A percentile compares a stretch with the other conserved stretches of the same genome.
phyloP scores from a whole-genome alignment of 2,113 vertebrate species.

The Turnix velox region DNA sequence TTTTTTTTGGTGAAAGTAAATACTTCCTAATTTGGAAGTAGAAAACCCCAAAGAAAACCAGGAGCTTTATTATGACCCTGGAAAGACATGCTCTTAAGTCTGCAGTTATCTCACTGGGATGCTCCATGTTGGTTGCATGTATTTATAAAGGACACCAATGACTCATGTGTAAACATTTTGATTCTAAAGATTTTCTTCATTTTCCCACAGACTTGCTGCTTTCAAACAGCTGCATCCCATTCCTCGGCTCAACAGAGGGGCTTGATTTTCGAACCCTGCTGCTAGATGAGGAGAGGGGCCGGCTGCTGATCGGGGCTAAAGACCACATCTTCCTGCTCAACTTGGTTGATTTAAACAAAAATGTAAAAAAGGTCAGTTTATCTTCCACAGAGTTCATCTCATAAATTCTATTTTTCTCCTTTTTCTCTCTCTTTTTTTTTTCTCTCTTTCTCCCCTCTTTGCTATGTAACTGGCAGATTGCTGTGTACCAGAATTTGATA shows the following conservation, averaged over 20 bases:
- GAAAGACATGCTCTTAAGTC: neutral
- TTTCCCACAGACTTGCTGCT: slow-evolving; percentile 84
- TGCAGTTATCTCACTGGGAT: neutral
- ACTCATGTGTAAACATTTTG: slow-evolving; percentile 47
- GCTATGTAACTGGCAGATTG: neutral
- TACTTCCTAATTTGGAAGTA: neutral
- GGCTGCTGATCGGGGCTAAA: slow-evolving; percentile 86
- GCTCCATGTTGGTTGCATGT: neutral
- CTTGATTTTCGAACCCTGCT: slow-evolving; percentile 90
- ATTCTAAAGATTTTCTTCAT: slow-evolving; percentile 46
- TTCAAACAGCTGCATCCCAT: slow-evolving; percentile 87
- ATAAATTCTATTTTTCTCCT: neutral
- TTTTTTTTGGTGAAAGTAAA: neutral
- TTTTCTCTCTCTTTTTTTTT: neutral
- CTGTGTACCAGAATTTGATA: neutral
- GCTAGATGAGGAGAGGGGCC: slow-evolving; percentile 90
- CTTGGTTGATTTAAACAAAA: slow-evolving; percentile 86
- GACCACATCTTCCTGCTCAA: slow-evolving; percentile 91
- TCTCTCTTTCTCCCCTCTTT: neutral
- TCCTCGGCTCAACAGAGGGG: slow-evolving; percentile 84
- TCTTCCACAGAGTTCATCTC: neutral
- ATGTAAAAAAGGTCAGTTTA: slow-evolving; percentile 84
- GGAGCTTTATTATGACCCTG: neutral
- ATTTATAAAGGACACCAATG: slow-evolving; percentile 46
- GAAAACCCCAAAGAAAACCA: neutral